Evolutionary conservation across 2,888 invertebrate species (phyloP), one percentile per base, ranked within the genome.

Genomic region (Drosophila pegasa): DNA sequence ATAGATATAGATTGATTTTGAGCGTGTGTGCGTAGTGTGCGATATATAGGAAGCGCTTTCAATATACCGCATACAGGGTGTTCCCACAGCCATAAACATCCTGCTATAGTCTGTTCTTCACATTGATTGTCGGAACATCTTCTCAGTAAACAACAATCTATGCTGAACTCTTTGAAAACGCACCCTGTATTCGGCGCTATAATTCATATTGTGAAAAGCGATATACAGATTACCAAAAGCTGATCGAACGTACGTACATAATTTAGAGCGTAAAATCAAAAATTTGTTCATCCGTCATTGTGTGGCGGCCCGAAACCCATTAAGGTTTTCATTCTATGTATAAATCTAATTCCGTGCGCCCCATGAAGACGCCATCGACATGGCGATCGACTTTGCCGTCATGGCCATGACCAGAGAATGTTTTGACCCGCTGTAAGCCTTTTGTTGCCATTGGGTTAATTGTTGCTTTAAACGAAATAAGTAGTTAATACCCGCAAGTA

Each of bases 211-310:
- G 51, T 43, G 40, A 35, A 58, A 63, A 59, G 35, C 68, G 68
- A 48, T 63, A 74, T 54, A 69, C 75, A 70, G 60, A 70, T 75
- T 60, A 76, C 71, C 52, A 47, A 75, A 75, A 64, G 57, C 74
- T 63, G 76, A 79, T 75, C 78, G 79, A 76, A 65, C 64, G 52
- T 70, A 71, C 80, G 71, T 70, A 75, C 75, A 79, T 89, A 88
- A 87, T 89, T 87, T 90, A 81, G 80, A 79, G 87, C 84, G 79
- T 82, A 87, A 83, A 87, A 89, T 86, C 79, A 79, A 87, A 80
- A 87, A 86, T 86, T 86, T 82, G 87, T 87, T 82, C 72, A 76
- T 80, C 81, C 87, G 78, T 83, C 82, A 85, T 87, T 87, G 87
- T 80, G 75, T 71, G 71, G 52, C 61, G 63, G 78, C 29, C 63